Evolutionary conservation across 2,888 invertebrate genomes (phyloP).

Genomic region (Drosophila nigricruria): DNA sequence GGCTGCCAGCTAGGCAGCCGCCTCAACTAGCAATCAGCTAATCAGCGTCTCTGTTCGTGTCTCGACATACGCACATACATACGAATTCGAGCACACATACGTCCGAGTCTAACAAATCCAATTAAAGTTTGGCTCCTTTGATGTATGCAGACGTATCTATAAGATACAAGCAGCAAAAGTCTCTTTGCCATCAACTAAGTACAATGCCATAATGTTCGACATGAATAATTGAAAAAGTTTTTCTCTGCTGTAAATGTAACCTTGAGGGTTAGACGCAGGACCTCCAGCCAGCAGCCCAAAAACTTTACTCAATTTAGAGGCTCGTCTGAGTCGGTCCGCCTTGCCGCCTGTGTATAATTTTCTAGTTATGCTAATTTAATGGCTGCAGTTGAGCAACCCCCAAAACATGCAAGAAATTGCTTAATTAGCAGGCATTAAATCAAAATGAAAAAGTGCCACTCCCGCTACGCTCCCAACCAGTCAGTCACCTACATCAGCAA

Average conservation of each 20-base stretch:
- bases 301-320: slow-evolving; percentile 56
- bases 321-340: slow-evolving; percentile 17
- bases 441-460: slow-evolving; percentile 70
- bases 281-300: slow-evolving; percentile 25
- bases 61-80: slow-evolving; percentile 27
- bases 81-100: slow-evolving; percentile 6
- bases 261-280: slow-evolving; percentile 60
- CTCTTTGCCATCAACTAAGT: slow-evolving; percentile 40
- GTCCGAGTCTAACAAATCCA: slow-evolving; percentile 66
- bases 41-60: slow-evolving; percentile 60
- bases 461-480: neutral
- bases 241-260: slow-evolving; percentile 62
- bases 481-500: neutral
- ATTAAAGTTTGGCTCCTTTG: slow-evolving; percentile 77
- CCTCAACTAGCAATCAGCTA: slow-evolving; percentile 73
- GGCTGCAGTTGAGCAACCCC: slow-evolving; percentile 66
- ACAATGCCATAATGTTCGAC: slow-evolving; percentile 75
- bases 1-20: slow-evolving; percentile 45
- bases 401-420: slow-evolving; percentile 66
- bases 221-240: slow-evolving; percentile 81
- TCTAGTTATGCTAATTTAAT: slow-evolving; percentile 80
- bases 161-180: slow-evolving; percentile 59
- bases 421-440: slow-evolving; percentile 80
- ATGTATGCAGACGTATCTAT: slow-evolving; percentile 62
- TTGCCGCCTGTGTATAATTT: slow-evolving; percentile 67